A percentile compares a stretch with the other conserved stretches of the same genome.
Evolutionary conservation across 2,888 invertebrate genomes (phyloP).

Genomic region (Bugula neritina): DNA sequence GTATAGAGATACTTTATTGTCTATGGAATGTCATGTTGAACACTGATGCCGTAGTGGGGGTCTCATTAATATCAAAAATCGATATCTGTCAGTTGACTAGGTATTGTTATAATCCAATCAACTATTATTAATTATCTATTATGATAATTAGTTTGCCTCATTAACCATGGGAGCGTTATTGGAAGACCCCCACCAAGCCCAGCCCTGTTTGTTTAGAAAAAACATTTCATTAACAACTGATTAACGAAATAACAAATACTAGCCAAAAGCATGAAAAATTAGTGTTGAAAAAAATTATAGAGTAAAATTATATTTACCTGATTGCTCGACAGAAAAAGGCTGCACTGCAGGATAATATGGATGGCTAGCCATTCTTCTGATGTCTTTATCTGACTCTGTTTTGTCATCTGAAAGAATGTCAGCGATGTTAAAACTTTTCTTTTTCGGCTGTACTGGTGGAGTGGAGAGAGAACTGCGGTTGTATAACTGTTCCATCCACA

Average conservation of each 20-base stretch:
- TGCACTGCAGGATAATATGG: constrained; percentile 18
- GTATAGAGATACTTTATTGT: neutral
- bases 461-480: neutral
- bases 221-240: neutral
- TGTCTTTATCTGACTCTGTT: neutral
- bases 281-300: no score
- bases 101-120: neutral
- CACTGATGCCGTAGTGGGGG: constrained; percentile 13
- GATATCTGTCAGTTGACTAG: neutral
- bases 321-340: neutral
- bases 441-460: neutral
- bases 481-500: constrained; percentile 22
- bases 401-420: constrained; percentile 20
- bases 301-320: constrained; percentile 21
- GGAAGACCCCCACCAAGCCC: constrained; percentile 7
- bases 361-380: constrained; percentile 10
- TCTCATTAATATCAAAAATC: constrained; percentile 16
- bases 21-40: neutral
- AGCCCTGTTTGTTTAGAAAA: neutral
- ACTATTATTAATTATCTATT: neutral
- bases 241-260: neutral
- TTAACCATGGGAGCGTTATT: neutral
- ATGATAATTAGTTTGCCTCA: constrained; percentile 8
- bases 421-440: constrained; percentile 25
- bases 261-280: no score